Evolutionary conservation across 2,888 invertebrate genomes (phyloP), one percentile per base, ranked within the genome.

Genomic region (Teinopalpus imperialis): DNA sequence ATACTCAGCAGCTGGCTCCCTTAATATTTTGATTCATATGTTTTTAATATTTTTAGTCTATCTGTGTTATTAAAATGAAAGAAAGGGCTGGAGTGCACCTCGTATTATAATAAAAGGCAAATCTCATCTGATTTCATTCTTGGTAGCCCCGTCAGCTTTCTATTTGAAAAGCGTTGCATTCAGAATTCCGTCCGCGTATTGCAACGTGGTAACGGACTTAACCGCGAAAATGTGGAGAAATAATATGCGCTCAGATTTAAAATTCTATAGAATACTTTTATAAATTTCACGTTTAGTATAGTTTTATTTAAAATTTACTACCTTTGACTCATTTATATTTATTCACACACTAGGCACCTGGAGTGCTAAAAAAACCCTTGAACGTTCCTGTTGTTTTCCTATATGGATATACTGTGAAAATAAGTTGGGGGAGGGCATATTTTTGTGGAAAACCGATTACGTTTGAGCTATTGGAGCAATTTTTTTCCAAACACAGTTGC

Each of bases 141-240:
- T 27, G 18, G 20, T 18, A 8, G 16, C 12, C 16, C 12, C 26
- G 34, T 35, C 34, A 42, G 34, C 20, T 34, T 42, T 35, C 14
- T 43, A 27, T 42, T 27, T 43, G 27, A 43, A 34, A 27, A 34
- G 42, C 42, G 34, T 20, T 34, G 42, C 26, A 43, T 34, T 34
- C 27, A 12, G 27, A 43, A 43, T 43, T 43, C 34, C 26, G 13
- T 8, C 8, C 8, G 14, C 12, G 34, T 27, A 27, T 27, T 14
- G 27, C 34, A 32, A 26, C 36, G 8, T 8, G 18, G 10, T 8
- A 34, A 13, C 27, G 12, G 34, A 20, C 34, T 34, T 34, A 20
- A 8, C 42, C 26, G 26, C 34, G 13, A 13, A 20, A 34, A 9
- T 42, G 34, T 27, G 34, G 12, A 16, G 18, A 42, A 27, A 27